Evolutionary conservation across 2,888 invertebrate genomes (phyloP), one percentile per base, ranked within the genome.

Genomic region (Drosophila paucipuncta): DNA sequence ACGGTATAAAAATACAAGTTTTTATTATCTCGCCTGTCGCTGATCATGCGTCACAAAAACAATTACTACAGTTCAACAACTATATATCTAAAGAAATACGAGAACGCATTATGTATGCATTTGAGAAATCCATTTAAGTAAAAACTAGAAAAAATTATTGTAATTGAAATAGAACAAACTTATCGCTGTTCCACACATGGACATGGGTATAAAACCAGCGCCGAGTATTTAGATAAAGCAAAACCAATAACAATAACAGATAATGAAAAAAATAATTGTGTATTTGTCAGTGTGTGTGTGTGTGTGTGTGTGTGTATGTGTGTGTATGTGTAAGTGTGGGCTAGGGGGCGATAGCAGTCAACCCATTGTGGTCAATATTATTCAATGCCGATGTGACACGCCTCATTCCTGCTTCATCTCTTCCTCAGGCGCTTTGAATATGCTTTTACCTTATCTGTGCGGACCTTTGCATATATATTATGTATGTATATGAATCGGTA

Each of bases 141-240:
- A 55, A 57, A 69, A 70, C 69, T 50, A 39, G 72, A 66, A 55
- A 69, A 25, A 50, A 54, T 72, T 65, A 68, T 72, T 76, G 60
- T 80, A 86, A 84, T 82, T 71, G 76, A 84, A 76, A 77, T 71
- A 28, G 60, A 64, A 64, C n/a, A 43, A 76, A 77, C 43, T 72
- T 68, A 72, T 77, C 65, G 68, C 47, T 67, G 49, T 58, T 16
- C 49, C 55, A 68, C 54, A 67, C 63, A 73, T 60, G 65, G 60
- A 63, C 82, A 85, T 87, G 80, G 83, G 70, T 66, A 85, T 68
- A 79, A 71, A 76, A 55, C 69, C 41, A 73, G 57, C 83, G 77
- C 85, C 88, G 83, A 89, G 85, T 85, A 83, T 88, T 82, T 77
- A 85, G 85, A 89, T 85, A 85, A 80, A 68, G 54, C 62, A 68